Base-by-base conservation (phyloP, 2,797 vertebrate genomes). In the Scolopax rusticola region DNA sequence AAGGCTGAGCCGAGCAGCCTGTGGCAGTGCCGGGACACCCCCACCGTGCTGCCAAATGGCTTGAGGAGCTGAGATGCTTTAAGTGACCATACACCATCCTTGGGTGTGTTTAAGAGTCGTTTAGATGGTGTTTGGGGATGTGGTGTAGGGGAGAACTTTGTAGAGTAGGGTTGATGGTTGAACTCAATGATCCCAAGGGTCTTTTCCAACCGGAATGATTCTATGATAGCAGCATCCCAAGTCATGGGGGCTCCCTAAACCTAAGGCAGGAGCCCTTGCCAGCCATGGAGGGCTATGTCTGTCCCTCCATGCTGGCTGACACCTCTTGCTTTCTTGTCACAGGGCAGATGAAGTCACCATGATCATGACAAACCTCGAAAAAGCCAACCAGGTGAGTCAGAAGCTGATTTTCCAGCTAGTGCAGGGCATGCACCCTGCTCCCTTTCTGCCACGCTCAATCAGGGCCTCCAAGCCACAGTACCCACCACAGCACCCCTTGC, bases 311-410 rank as follows among this genome's bases (percentile, higher is more conserved):
- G 4, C 32, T 11, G 0, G 2, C 53, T 82, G n/a, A 92, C 3
- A 0, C 59, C 27, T 68, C 73, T 88, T 41, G 6, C 87, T 95
- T 96, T 97, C 95, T 89, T 95, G 9, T 98, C 97, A 25, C 98
- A 99, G 99, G 98, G 98, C 98, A 70, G 99, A 99, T 50, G 99
- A 99, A 98, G 98, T 99, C 30, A 98, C 98, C 95, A 97, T 98
- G 98, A 99, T 99, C 98, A 98, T 99, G 98, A 98, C 98, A 1
- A 99, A 99, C 97, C 99, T 99, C 14, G 99, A 99, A 97, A 99
- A 99, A 97, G 99, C 99, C 82, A 99, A 99, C 97, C 99, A 99
- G 99, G 99, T 99, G 98, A 99, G 99, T 90, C 28, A 15, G 79
- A 78, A 88, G n/a, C 11, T 43, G 68, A 20, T 13, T 64, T 27